Conservation (phyloP, 2,888 invertebrate genomes). For the Emmelina monodactyla region DNA sequence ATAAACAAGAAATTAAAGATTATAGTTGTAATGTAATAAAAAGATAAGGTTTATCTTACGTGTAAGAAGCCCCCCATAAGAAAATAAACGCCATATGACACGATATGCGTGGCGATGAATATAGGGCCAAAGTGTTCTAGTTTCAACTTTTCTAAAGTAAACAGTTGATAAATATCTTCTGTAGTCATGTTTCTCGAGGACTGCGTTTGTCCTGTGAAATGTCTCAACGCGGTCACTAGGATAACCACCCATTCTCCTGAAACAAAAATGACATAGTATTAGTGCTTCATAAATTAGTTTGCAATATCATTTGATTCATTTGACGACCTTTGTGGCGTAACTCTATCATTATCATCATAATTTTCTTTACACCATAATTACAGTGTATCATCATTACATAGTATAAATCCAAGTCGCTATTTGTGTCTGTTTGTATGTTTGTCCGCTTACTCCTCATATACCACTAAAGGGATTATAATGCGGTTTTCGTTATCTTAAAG, state of each 20-base stretch:
- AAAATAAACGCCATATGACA: conserved; percentile 70
- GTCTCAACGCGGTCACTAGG: conserved; percentile 67
- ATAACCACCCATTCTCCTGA: conserved; percentile 75
- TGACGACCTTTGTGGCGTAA: too few relatives aligned
- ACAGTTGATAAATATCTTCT: conserved; percentile 39
- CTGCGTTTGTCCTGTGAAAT: conserved; percentile 51
- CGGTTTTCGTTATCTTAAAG: too few relatives aligned
- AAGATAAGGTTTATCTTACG: conserved; percentile 62
- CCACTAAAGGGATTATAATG: too few relatives aligned
- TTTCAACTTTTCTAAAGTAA: conserved; percentile 56
- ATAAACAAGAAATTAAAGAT: too few relatives aligned
- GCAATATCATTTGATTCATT: too few relatives aligned
- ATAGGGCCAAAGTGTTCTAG: conserved; percentile 56
- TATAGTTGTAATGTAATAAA: too few relatives aligned
- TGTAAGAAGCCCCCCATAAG: conserved; percentile 72
- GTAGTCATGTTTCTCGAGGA: conserved; percentile 34
- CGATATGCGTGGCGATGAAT: conserved; percentile 51
- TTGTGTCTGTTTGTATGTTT: too few relatives aligned
- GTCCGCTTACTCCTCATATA: too few relatives aligned
- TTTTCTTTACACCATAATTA: too few relatives aligned
- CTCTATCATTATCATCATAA: not conserved
- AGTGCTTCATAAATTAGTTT: too few relatives aligned
- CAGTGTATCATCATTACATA: too few relatives aligned
- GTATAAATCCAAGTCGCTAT: too few relatives aligned
- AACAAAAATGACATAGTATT: conserved; percentile 13